Base-by-base conservation (phyloP, 2,888 invertebrate species). In the Biston stratarius region DNA sequence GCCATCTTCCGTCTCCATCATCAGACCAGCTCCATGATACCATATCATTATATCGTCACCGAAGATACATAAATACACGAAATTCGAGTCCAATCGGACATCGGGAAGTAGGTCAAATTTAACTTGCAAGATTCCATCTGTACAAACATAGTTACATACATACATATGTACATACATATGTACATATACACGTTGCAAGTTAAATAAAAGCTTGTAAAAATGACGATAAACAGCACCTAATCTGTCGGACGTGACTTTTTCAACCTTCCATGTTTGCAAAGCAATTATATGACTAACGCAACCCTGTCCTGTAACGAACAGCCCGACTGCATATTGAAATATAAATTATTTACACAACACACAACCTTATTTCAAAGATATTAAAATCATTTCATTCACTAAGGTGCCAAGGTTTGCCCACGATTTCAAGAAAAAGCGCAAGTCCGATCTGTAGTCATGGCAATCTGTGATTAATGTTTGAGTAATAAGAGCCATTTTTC, bases 241-340 rank as follows among this genome's bases (percentile, higher is more conserved):
- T 74, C 77, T 77, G 73, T 73, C 73, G 69, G 73, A 86, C 84
- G 81, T 80, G 84, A 81, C 80, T 82, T 82, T 85, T 79, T 74
- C 79, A 80, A 79, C 82, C 79, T 81, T 82, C 84, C 83, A 81
- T 83, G 79, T 87, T 88, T 85, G 79, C 81, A 79, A 83, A 86
- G 83, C 85, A 90, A 91, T 89, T 85, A 90, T 83, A 79, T 76
- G 78, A 72, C 71, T 72, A 79, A 76, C 78, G 74, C 78, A 79
- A 77, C 75, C 78, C 75, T 77, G 76, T 74, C 68, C 63, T 75
- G 73, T 76, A 75, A 77, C 72, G 67, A 72, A 77, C 48, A 67
- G 72, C 67, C 53, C 14, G 33, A 44, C 36, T 77, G 74, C 77
- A 78, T 78, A 75, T 72, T 40, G 56, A 59, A 64, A 60, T 60